Evolutionary conservation across 2,888 invertebrate species (phyloP).

Genomic region (Pteria penguin): DNA sequence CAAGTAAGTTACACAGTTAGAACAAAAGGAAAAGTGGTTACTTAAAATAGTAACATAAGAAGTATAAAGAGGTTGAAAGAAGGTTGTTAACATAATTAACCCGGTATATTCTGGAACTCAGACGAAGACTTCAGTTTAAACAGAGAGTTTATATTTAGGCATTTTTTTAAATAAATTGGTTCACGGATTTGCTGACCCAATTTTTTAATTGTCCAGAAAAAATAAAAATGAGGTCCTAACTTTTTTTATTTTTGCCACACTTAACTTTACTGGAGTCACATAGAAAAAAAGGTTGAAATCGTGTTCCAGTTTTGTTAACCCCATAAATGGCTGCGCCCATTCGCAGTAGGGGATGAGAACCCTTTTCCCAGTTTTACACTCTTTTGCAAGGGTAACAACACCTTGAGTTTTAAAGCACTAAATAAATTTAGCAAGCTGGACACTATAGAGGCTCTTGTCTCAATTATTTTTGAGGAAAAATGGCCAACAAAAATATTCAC

Average conservation of each 20-base stretch:
- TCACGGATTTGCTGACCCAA: constrained; percentile 13
- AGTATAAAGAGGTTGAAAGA: too few relatives aligned
- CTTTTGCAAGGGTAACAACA: not conserved
- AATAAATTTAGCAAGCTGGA: not conserved
- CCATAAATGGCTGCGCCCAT: not conserved
- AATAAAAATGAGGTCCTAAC: not conserved
- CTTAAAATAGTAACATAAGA: not conserved
- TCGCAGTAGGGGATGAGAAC: too few relatives aligned
- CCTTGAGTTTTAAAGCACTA: not conserved
- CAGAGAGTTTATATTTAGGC: too few relatives aligned
- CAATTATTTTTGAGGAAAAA: not conserved
- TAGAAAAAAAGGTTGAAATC: not conserved
- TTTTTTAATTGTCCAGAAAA: not conserved
- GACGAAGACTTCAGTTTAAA: too few relatives aligned
- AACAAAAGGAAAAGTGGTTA: not conserved
- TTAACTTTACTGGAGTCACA: not conserved
- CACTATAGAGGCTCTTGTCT: not conserved
- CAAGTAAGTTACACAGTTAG: too few relatives aligned
- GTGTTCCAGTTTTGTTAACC: not conserved
- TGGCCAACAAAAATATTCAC: not conserved
- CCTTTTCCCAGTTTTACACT: not conserved
- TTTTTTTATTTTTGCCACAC: not conserved
- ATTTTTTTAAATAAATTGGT: not conserved
- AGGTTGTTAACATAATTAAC: too few relatives aligned
- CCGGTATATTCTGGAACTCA: too few relatives aligned